Conservation (phyloP, 2,888 invertebrate genomes). For the Lasioglossum morio region DNA sequence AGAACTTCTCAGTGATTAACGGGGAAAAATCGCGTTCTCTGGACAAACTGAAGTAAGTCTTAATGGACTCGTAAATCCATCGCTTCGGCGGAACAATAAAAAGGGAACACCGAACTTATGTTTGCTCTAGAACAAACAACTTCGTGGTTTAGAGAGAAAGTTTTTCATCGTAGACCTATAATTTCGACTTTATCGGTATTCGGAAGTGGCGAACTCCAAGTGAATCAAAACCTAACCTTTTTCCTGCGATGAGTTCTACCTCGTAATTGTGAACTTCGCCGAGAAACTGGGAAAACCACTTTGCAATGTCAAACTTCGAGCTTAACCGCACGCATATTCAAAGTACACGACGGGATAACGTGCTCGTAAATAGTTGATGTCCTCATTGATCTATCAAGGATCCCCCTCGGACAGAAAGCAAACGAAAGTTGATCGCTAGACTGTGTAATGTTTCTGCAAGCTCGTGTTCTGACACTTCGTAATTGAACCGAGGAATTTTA, state of each 20-base stretch:
- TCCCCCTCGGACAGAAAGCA: not conserved
- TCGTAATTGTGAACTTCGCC: conserved; percentile 29
- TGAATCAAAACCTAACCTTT: conserved; percentile 44
- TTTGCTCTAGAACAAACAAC: conserved; percentile 29
- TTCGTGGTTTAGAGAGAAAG: conserved; percentile 36
- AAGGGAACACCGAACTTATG: conserved; percentile 16
- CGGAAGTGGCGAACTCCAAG: conserved; percentile 16
- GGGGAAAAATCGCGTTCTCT: not conserved
- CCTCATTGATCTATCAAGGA: conserved; percentile 5
- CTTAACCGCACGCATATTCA: not conserved
- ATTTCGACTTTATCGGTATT: conserved; percentile 46
- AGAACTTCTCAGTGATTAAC: conserved; percentile 1
- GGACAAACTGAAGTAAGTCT: not conserved
- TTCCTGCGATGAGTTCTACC: conserved; percentile 18
- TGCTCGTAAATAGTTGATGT: conserved; percentile 6
- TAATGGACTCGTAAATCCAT: conserved; percentile 35
- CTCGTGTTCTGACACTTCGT: not conserved
- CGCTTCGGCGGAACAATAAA: conserved; percentile 2
- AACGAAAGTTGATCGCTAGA: not conserved
- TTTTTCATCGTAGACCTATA: conserved; percentile 50
- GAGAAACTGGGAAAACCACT: conserved; percentile 24
- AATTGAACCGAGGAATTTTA: not conserved
- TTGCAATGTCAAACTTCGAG: conserved; percentile 15
- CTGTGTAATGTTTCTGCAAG: not conserved
- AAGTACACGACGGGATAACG: not conserved